Base-by-base conservation (phyloP, 2,797 vertebrate genomes). In the Paedocypris micromegethes region DNA sequence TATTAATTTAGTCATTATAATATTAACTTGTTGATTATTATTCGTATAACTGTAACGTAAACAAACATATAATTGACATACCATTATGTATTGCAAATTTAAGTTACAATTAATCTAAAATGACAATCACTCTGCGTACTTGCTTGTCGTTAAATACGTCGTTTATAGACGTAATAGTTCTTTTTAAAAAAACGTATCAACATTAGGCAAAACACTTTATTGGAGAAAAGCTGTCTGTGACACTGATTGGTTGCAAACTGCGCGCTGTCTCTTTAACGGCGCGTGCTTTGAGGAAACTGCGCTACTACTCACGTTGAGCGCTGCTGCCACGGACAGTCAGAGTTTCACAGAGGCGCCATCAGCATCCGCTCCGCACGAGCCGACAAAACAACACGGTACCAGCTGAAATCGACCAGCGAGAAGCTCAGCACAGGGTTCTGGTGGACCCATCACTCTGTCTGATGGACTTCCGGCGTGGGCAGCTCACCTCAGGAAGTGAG, bases 221-320 rank as follows among this genome's bases (percentile, higher is more conserved):
- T 23, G 23, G 23, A 23, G 23, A 23, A 23, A 23, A 23, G 23
- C 23, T 23, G 23, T 23, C 23, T 23, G 23, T 23, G 23, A 23
- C 23, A 23, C 23, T 23, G 23, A 23, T 23, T 23, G 23, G 23
- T 23, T 23, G 23, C 2, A 3, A 73, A 68, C 57, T 48, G 73
- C 40, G 71, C n/a, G 62, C 88, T 91, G 87, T 82, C 67, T 41
- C 90, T 92, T 92, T 92, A 91, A 92, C 72, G 55, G 78, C 63
- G 71, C 75, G 75, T 82, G 74, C 83, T 79, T 84, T 78, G 83
- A 70, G 81, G 73, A 78, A 58, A 58, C 63, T 42, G 64, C 83
- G 81, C 82, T 88, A 63, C 59, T 82, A 83, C 68, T 68, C 74
- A 78, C 79, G 75, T 80, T 80, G 72, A 73, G 66, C 77, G 61